phyloP scores from a whole-genome alignment of 2,113 vertebrate genomes.

The Hydrolagus affinis region DNA sequence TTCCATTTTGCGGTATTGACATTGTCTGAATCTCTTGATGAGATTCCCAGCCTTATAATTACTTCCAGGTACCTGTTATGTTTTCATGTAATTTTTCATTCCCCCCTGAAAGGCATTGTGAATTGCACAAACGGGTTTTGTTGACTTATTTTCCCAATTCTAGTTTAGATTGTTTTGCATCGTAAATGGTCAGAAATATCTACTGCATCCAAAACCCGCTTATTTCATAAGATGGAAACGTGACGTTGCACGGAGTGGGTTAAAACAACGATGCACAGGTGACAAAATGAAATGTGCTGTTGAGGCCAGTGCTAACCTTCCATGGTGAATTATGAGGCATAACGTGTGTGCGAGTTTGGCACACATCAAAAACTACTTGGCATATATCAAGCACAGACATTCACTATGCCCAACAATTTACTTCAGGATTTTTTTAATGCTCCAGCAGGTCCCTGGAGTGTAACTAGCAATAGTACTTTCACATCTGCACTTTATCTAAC shows the following conservation, averaged over 20 bases:
- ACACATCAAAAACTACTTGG: conserved; percentile 25
- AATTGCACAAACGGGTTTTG: too few species aligned
- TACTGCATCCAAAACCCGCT: background rate
- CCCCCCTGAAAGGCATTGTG: too few species aligned
- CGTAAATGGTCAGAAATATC: background rate
- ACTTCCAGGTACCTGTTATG: background rate
- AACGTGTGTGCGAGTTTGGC: conserved; percentile 11
- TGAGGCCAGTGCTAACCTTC: background rate
- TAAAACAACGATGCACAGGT: background rate
- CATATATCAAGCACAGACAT: conserved; percentile 21
- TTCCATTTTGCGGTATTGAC: background rate
- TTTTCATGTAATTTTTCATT: too few species aligned
- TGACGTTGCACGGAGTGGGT: background rate
- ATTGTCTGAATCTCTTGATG: background rate
- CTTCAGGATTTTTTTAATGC: conserved; percentile 31
- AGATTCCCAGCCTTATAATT: background rate
- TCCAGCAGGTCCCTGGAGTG: conserved; percentile 21
- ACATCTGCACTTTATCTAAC: conserved; percentile 29
- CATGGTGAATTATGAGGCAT: conserved; percentile 10
- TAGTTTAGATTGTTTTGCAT: background rate
- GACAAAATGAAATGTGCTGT: background rate
- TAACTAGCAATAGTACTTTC: conserved; percentile 27
- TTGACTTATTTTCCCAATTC: too few species aligned
- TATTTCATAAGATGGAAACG: background rate
- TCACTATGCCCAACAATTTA: conserved; percentile 22